phyloP scores from a whole-genome alignment of 2,888 invertebrate genomes.

The Andrena bucephala region DNA sequence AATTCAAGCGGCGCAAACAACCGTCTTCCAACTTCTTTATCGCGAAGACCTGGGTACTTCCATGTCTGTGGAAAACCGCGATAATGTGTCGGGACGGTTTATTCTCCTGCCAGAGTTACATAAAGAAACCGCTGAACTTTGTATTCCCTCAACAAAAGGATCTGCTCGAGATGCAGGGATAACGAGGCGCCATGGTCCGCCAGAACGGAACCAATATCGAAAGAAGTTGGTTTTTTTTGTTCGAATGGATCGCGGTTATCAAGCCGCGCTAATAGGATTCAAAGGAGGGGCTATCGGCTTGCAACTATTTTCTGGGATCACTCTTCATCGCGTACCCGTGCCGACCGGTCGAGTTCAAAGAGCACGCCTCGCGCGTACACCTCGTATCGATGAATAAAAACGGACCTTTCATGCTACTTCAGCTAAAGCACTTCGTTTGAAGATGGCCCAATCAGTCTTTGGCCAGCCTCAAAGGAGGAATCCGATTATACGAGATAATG shows the following conservation, averaged over 20 bases:
- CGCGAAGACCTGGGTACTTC: not conserved
- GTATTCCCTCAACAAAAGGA: conserved; percentile 39
- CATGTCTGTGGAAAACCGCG: not conserved
- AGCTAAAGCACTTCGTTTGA: conserved; percentile 7
- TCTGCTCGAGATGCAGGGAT: conserved; percentile 1
- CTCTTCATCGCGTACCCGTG: conserved; percentile 20
- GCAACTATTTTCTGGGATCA: conserved; percentile 52
- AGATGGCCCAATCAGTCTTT: not conserved
- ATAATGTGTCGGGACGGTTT: conserved; percentile 14
- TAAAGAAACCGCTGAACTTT: conserved; percentile 23
- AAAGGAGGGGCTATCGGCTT: not conserved
- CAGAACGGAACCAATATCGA: conserved; percentile 42
- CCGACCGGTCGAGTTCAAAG: conserved; percentile 37
- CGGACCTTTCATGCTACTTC: conserved; percentile 4
- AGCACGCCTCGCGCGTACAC: not conserved
- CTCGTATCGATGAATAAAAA: not conserved
- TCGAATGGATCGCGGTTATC: conserved; percentile 27
- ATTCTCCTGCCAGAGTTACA: not conserved
- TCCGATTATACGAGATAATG: not conserved
- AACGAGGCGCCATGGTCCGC: conserved; percentile 23
- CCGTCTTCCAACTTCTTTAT: conserved; percentile 11
- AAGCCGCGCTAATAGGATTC: conserved; percentile 41
- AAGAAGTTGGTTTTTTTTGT: conserved; percentile 9
- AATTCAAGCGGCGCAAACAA: not conserved
- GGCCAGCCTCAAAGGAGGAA: not conserved